Percentiles rank a stretch among this genome's conserved stretches.
Conservation (phyloP, 2,888 invertebrate species). For the Nysson spinosus region DNA sequence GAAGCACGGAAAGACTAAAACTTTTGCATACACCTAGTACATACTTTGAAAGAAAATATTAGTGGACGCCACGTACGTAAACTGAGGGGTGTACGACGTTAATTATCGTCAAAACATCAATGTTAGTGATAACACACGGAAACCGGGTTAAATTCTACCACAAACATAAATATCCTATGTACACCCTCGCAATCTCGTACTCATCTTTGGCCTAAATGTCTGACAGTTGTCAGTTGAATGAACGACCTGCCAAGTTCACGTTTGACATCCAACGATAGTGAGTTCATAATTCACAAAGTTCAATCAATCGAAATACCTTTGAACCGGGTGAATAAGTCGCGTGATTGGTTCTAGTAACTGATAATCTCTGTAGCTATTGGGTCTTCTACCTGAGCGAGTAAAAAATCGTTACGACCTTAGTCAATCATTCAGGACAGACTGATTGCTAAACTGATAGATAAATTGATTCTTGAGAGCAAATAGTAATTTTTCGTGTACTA, state of each 20-base stretch:
- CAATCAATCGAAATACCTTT: constrained; percentile 26
- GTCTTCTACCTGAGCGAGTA: constrained; percentile 14
- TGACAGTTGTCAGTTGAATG: constrained; percentile 9
- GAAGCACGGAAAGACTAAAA: too few species aligned
- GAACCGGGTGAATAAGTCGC: constrained; percentile 30
- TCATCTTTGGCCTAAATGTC: too few species aligned
- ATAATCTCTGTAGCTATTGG: too few species aligned
- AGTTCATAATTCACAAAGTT: constrained; percentile 36
- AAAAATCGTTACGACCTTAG: constrained; percentile 44
- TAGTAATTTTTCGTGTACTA: constrained; percentile 2
- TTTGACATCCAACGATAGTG: constrained; percentile 29
- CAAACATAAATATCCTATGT: too few species aligned
- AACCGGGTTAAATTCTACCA: too few species aligned
- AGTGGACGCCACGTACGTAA: too few species aligned
- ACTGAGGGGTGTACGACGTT: too few species aligned
- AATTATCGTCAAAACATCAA: too few species aligned
- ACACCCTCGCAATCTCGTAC: too few species aligned
- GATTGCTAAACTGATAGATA: constrained; percentile 3
- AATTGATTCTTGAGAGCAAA: constrained; percentile 10
- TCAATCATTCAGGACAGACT: constrained; percentile 39
- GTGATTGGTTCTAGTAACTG: constrained; percentile 38
- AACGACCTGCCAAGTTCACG: constrained; percentile 13
- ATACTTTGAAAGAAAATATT: too few species aligned
- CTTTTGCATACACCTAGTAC: too few species aligned
- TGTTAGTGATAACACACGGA: too few species aligned